Base-by-base conservation (phyloP, 1,140 invertebrate genomes). In the Drosophila ficusphila region DNA sequence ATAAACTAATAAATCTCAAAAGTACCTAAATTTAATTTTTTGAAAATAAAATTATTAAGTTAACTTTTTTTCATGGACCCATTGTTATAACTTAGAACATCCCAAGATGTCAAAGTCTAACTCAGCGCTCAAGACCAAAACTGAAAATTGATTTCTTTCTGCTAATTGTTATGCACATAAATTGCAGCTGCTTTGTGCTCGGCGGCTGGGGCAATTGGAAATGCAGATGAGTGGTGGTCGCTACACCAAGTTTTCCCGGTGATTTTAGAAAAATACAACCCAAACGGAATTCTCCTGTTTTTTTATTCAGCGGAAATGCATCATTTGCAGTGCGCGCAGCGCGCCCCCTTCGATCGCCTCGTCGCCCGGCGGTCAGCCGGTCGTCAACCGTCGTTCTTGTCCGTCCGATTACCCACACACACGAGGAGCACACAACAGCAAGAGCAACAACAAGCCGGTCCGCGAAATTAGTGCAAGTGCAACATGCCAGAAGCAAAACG, bases 141-240 rank as follows among this genome's bases (percentile, higher is more conserved):
- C 29, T 49, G 31, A 54, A 62, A 76, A 60, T 49, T 72, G 60
- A 76, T 69, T 58, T 74, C 38, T 56, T 78, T 65, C 57, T 41
- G 53, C 42, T 85, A 85, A 76, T 86, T 85, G 81, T 58, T 76
- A 85, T 85, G 79, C 42, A 42, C 81, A 85, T 81, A 81, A 85
- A 88, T 86, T 85, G 61, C 81, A 85, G 67, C 65, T 68, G 56
- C 58, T 74, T 69, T 64, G 36, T 44, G 60, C 49, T 41, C 54
- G 68, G 33, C 76, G 53, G 57, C 49, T 57, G 34, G 56, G 64
- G 51, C 72, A 72, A 85, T 85, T 85, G 81, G 81, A 79, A 85
- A 85, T 85, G 81, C 76, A 85, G 82, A 85, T 85, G 72, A 85
- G 81, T 67, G 71, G 52, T 44, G 64, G 61, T 70, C 78, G 64